Evolutionary conservation across 92 coral and sea anemone genomes (phyloP), one percentile per base, ranked within the genome.

Genomic region (Siderastrea siderea): DNA sequence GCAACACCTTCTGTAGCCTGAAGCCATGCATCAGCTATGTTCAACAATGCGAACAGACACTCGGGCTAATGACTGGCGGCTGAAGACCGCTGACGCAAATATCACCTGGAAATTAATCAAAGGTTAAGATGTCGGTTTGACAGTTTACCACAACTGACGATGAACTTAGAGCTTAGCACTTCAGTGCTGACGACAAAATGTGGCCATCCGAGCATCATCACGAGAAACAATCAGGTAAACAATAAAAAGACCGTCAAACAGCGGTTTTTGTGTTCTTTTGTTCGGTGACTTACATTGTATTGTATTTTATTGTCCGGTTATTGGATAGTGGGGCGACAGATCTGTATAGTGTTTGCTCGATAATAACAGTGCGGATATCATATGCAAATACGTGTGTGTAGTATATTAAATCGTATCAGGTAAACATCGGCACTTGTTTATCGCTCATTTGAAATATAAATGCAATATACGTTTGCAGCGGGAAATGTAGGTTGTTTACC

Each of bases 51-150:
- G 13, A 57, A 57, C 9, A 57, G 7, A 57, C 9, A 51, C 49
- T 53, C 7, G 44, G 72, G 57, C 49, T 2, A 63, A 50, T 47
- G 13, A 65, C 84, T 66, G 84, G 47, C 84, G 63, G 71, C 84
- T 14, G 49, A 65, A 49, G 7, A 80, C 74, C 84, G 85, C 85
- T 55, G 75, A 55, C 67, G 85, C 77, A 68, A 71, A 71, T 70
- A 68, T 68, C 84, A 64, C 26, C 10, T 45, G 26, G 84, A 64
- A 65, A 79, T 80, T 50, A 80, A 66, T 80, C 84, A 65, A 49
- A 5, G 71, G 13, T 1, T 19, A 26, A 11, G 16, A 49, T 48
- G 19, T 61, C 47, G 44, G 74, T n/a, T 16, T 67, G 64, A 65
- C 84, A 80, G 63, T 65, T 80, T 3, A 11, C 60, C 86, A 17